phyloP scores from a whole-genome alignment of 1,140 invertebrate genomes.

The Tetragonula clypearis region DNA sequence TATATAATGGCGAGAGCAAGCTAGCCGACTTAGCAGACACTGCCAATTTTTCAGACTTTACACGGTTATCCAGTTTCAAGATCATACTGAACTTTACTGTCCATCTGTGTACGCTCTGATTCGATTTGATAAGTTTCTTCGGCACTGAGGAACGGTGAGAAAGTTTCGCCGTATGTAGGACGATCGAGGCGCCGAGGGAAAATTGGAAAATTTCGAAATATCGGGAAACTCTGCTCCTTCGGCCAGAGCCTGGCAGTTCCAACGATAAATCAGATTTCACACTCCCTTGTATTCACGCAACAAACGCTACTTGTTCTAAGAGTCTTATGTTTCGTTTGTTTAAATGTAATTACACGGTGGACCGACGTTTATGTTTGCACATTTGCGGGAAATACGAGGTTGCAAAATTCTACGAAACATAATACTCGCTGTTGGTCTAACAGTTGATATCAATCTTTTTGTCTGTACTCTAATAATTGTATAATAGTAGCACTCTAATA shows the following conservation, averaged over 20 bases:
- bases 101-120: slow-evolving; percentile 19
- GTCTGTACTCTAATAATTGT: too few species aligned
- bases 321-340: neutral
- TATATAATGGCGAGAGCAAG: neutral
- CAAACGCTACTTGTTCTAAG: neutral
- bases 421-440: too few species aligned
- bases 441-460: too few species aligned
- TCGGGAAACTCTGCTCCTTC: neutral
- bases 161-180: neutral
- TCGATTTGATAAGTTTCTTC: slow-evolving; percentile 26
- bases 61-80: neutral
- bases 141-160: neutral
- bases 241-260: neutral
- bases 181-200: neutral
- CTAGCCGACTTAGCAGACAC: neutral
- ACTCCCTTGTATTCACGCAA: neutral
- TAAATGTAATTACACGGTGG: too few species aligned
- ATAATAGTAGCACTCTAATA: too few species aligned
- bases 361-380: too few species aligned
- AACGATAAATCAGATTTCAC: neutral
- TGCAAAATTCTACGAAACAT: too few species aligned
- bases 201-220: slow-evolving; percentile 24
- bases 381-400: too few species aligned
- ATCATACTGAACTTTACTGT: slow-evolving; percentile 4
- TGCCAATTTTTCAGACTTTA: slow-evolving; percentile 31